Evolutionary conservation across 2,113 vertebrate genomes (phyloP), one percentile per base, ranked within the genome.

Genomic region (Epinephelus lanceolatus): DNA sequence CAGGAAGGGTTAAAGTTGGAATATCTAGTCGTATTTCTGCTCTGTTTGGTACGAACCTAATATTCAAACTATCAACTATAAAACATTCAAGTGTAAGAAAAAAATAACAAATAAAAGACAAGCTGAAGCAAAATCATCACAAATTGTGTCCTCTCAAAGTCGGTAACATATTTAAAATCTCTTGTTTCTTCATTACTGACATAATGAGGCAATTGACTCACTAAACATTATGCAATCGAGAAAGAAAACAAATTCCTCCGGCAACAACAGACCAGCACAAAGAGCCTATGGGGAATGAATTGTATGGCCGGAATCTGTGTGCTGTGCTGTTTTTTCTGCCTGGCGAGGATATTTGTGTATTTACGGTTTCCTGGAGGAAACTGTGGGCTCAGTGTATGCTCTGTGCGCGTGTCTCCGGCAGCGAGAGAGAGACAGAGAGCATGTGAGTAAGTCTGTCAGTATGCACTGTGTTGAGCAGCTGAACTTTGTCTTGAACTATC

Each of bases 301-400:
- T 87, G 85, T 87, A 85, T 91, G 67, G 87, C 77, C 72, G 76
- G 90, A 94, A 91, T 92, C 76, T 90, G 83, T 80, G 73, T 49
- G 52, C 71, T 59, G 12, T 47, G 83, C 77, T 86, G 6, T 83
- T 86, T 79, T 72, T 51, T 89, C 52, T 84, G 83, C 81, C 89
- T 69, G 19, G 62, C 88, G 88, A 94, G 88, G 91, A 91, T 94
- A 91, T 57, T 94, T 92, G 93, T 92, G 84, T 86, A 81, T 88
- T 90, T 91, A 89, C 92, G 62, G 57, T 92, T 98, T 98, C 97
- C 97, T 93, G 90, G 95, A 97, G 97, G 97, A 97, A 98, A 76
- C 91, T 88, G 95, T 83, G 79, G 86, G 74, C 71, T 93, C 87
- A 76, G 67, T 87, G 84, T 89, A 40, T 76, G 78, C 78, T 86